Conservation (phyloP, 37 sponge, comb jelly and placozoan genomes). For the Dysidea cf. avara region DNA sequence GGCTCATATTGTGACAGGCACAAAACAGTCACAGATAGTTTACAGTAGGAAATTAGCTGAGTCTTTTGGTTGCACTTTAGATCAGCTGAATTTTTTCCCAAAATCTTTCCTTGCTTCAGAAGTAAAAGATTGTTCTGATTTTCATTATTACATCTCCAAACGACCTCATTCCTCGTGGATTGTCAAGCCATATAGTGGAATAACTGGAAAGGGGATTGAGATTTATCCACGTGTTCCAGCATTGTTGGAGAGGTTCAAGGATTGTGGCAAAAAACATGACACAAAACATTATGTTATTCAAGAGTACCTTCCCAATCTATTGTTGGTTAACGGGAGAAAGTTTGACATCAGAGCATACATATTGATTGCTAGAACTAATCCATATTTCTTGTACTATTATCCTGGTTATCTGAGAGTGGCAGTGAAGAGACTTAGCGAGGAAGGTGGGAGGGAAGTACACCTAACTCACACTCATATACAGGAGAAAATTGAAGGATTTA, state of each 20-base stretch:
- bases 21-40: slow-evolving; percentile 55
- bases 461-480: slow-evolving; percentile 87
- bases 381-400: slow-evolving; percentile 76
- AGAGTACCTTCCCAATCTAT: slow-evolving; percentile 49
- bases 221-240: slow-evolving; percentile 26
- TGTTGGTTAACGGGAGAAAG: slow-evolving; percentile 70
- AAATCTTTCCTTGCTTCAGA: slow-evolving; percentile 51
- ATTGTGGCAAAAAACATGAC: slow-evolving; percentile 24
- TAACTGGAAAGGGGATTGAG: slow-evolving; percentile 69
- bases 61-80: slow-evolving; percentile 50
- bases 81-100: slow-evolving; percentile 56
- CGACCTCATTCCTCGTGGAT: slow-evolving; percentile 53
- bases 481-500: slow-evolving; percentile 4
- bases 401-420: slow-evolving; percentile 77
- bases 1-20: slow-evolving; percentile 64
- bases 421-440: slow-evolving; percentile 37
- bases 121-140: slow-evolving; percentile 40
- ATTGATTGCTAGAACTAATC: slow-evolving; percentile 68
- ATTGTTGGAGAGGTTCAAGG: slow-evolving; percentile 32
- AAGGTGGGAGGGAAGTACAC: slow-evolving; percentile 43
- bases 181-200: slow-evolving; percentile 63
- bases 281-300: slow-evolving; percentile 74
- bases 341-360: slow-evolving; percentile 79
- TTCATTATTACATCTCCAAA: slow-evolving; percentile 48
- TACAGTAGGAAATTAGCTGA: slow-evolving; percentile 20